Evolutionary conservation across 2,113 vertebrate species (phyloP), one percentile per base, ranked within the genome.

Genomic region (Sorex araneus): DNA sequence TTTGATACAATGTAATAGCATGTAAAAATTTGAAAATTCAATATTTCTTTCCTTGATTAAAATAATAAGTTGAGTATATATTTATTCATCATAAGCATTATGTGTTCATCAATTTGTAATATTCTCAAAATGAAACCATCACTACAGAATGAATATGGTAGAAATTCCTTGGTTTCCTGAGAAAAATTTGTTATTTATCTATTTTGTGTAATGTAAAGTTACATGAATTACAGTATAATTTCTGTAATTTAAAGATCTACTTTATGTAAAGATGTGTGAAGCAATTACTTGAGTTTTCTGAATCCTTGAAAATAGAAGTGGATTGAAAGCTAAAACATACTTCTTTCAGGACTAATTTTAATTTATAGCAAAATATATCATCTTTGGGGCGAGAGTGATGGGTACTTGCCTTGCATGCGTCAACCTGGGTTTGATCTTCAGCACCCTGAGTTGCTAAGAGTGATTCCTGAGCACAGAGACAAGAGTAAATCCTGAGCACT

Each of bases 141-240:
- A 50, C 1, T 84, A 18, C 30, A 73, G 28, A 84, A 28, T 45
- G 15, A 16, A 60, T 71, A 60, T 85, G 28, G 32, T 80, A 45
- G 40, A 92, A 81, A 81, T 73, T 7, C 40, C 63, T 71, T 69
- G 30, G 8, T 92, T 92, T 93, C 34, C 30, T 63, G 12, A n/a
- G 4, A 9, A 16, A 43, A 82, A 92, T 74, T 10, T 18, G 66
- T 47, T 88, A 64, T 66, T 7, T 23, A 36, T 86, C n/a, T 91
- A 36, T 32, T 89, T 79, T 91, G n/a, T 47, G n/a, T 64, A 47
- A 47, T 28, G 87, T 95, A 83, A 36, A 73, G 34, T 92, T 73
- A 50, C 47, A 10, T 50, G 47, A 50, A 50, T 50, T 50, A 10
- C 9, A 9, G 47, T 13, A 50, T 50, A 50, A 50, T 60, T 60